Evolutionary conservation across 2,888 invertebrate species (phyloP), one percentile per base, ranked within the genome.

Genomic region (Drosophila diplacantha): DNA sequence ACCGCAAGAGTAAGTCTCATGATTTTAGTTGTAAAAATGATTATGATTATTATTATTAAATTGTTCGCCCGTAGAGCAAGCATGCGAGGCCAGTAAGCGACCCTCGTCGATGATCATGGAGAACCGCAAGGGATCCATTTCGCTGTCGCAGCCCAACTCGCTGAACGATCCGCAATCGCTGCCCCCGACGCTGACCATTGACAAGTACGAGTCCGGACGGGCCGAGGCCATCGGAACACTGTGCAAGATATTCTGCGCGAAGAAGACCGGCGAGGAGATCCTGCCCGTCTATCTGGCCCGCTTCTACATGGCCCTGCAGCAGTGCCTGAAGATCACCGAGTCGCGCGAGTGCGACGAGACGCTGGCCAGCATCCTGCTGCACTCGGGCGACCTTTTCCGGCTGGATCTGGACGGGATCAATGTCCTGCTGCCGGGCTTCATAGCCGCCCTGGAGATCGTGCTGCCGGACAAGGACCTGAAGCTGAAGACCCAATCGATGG

Each of bases 191-290:
- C 89, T 94, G 52, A 93, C 93, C 52, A 94, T 94, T 84, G 92
- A 94, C 79, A 93, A 93, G 73, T 95, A 93, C 80, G 94, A 94
- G 87, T 92, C 94, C 68, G 94, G 99, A 2, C 92, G 96, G 62
- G 98, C 99, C 0, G 97, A 97, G 89, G 98, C 99, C 0, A 91
- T 98, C 79, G 99, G 98, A 22, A 94, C 98, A 4, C 89, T 99
- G 22, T 99, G 99, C 88, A 92, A 98, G 81, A 96, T 99, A 85
- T 94, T 99, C 87, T 98, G 97, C 88, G 94, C 98, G 0, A 97
- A 97, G 89, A 96, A 96, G 88, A 96, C 97, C 2, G 95, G 95
- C 38, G 87, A 87, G 56, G 94, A 95, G 85, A 96, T 99, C 76
- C 90, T 96, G 54, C 96, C 97, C 1, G 95, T 94, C 2, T 99